Evolutionary conservation across 2,113 vertebrate genomes (phyloP), one percentile per base, ranked within the genome.

Genomic region (Pseudorhombus dupliciocellatus): DNA sequence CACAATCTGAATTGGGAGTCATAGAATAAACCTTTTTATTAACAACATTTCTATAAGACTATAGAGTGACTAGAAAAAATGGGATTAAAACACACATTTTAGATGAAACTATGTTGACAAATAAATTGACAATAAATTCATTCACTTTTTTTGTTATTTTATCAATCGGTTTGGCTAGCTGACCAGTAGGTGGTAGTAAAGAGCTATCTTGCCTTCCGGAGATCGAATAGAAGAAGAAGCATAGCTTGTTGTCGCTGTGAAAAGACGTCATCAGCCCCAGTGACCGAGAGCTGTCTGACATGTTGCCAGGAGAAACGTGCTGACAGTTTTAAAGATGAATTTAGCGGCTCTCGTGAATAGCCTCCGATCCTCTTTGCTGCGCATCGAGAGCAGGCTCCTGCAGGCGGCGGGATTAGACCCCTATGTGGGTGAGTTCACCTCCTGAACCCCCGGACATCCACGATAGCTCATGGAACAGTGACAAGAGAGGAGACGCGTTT

Each of bases 381-480:
- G 55, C 0, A 73, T 94, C 60, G 93, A 94, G 44, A 82, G 69
- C 30, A 87, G 80, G 70, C 82, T 94, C 12, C 48, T 88, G 37
- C 90, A 89, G 84, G 79, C 52, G 8, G 70, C 81, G 7, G 91
- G 91, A 52, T 69, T 92, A 1, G 91, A 93, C 11, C 53, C 69
- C 25, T 79, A 88, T 6, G 76, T 90, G 4, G 89, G 94, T 94
- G 80, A 92, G 91, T 84, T 63, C 58, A 34, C 12, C 9, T 26
- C 42, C 22, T 0, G 20, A 9, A 61, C 25, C 1, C 34, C 14
- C 7, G 71, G 44, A 11, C 4, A 37, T 12, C 10, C 18, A 6
- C 11, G 2, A 4, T 1, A 22, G 21, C 7, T 61, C 42, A 26
- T 4, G 24, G 8, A 18, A 25, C 52, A 3, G 31, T 40, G 20